A percentile compares a stretch with the other conserved stretches of the same genome.
These are phyloP conservation scores for Cephus pulcher DNA, from an alignment of 2,888 invertebrate species.

Conservation along the genomic window DNA sequence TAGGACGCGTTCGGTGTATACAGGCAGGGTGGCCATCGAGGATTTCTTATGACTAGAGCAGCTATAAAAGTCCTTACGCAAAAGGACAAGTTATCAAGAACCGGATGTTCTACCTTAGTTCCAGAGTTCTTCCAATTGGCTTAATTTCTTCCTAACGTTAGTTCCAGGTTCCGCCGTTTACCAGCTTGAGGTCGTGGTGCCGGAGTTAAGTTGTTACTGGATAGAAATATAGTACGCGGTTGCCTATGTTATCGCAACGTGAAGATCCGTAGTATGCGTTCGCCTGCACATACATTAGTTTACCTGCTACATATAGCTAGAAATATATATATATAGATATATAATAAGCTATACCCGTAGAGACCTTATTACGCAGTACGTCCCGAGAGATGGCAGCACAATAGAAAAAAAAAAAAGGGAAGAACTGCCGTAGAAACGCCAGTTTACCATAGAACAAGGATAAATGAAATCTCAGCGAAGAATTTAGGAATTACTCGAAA, in stretches of 20 bases:
- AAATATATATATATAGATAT: not conserved
- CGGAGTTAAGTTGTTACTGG: constrained; percentile 56
- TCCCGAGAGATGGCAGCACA: not conserved
- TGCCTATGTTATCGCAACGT: constrained; percentile 51
- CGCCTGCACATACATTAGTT: constrained; percentile 45
- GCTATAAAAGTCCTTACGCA: not conserved
- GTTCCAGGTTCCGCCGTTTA: constrained; percentile 4
- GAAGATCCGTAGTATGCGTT: constrained; percentile 50
- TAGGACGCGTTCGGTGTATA: not conserved
- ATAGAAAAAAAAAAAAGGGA: not conserved
- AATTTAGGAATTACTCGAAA: not conserved
- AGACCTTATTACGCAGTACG: not conserved
- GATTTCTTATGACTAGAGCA: not conserved
- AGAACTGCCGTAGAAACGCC: not conserved
- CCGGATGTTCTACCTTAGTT: constrained; percentile 10
- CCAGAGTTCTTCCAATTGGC: not conserved
- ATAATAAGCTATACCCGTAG: not conserved
- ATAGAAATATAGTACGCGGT: constrained; percentile 44
- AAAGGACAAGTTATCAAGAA: constrained; percentile 8
- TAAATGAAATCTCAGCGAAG: not conserved
- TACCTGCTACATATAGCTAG: not conserved
- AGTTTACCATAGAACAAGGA: not conserved
- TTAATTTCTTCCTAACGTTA: not conserved
- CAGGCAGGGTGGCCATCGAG: not conserved
- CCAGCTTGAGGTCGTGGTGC: constrained; percentile 6